These are phyloP conservation scores for Drosophila melanosoma DNA, from an alignment of 2,888 invertebrate species.

Conservation along the genomic window DNA sequence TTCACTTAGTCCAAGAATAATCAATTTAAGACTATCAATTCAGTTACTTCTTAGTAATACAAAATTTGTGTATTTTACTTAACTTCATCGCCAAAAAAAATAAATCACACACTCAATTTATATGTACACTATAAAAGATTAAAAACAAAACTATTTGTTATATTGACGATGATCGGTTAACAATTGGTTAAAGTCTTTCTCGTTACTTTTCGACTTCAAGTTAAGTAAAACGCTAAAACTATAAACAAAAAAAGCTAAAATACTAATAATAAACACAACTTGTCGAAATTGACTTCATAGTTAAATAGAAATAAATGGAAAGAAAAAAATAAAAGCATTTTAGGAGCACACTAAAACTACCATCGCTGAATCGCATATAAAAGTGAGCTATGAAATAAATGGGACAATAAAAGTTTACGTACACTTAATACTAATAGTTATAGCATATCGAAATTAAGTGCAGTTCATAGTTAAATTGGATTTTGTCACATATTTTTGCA, in stretches of 20 bases:
- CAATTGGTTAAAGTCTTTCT: neutral
- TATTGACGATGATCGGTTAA: neutral
- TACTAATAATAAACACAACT: neutral
- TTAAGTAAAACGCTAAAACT: neutral
- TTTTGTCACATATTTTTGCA: slow-evolving; percentile 42
- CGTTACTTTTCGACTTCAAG: neutral
- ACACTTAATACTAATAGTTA: neutral
- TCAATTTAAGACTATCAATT: neutral
- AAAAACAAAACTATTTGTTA: neutral
- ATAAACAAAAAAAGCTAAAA: neutral
- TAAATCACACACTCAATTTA: neutral
- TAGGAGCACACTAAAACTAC: neutral
- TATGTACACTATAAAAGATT: neutral
- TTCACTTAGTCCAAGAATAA: neutral
- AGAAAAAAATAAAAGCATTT: neutral
- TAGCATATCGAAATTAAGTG: slow-evolving; percentile 6
- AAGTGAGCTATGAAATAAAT: neutral
- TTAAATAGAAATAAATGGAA: neutral
- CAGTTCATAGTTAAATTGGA: slow-evolving; percentile 24
- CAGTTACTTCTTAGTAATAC: neutral
- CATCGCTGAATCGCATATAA: neutral
- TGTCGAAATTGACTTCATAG: neutral
- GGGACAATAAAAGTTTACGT: neutral
- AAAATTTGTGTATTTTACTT: neutral
- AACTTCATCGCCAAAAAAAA: neutral